Evolutionary conservation across 2,888 invertebrate genomes (phyloP).

Genomic region (Callosobruchus maculatus): DNA sequence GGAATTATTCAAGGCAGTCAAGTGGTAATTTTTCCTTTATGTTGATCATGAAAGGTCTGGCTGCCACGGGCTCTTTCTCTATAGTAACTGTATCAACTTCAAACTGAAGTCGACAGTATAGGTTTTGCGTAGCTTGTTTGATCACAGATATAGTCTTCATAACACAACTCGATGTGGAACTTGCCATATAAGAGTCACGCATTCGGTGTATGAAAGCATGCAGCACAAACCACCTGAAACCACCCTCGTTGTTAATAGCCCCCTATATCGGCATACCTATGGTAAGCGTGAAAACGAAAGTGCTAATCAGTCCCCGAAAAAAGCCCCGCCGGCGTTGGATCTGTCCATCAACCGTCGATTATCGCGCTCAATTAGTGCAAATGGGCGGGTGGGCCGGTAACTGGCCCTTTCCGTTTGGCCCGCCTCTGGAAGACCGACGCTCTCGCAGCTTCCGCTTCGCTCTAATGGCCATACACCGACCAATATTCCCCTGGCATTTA

Average conservation of each 20-base stretch:
- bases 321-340: background rate
- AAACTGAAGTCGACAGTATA: too few relatives aligned
- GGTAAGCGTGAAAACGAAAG: background rate
- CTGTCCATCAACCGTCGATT: background rate
- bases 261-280: background rate
- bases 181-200: too few relatives aligned
- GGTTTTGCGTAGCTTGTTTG: too few relatives aligned
- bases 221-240: background rate
- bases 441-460: background rate
- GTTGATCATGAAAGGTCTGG: too few relatives aligned
- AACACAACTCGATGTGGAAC: too few relatives aligned
- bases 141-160: too few relatives aligned
- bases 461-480: background rate
- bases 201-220: too few relatives aligned
- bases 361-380: background rate
- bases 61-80: too few relatives aligned
- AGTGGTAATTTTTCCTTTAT: too few relatives aligned
- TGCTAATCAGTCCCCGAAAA: background rate
- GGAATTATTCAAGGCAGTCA: too few relatives aligned
- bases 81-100: too few relatives aligned
- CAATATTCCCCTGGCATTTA: background rate
- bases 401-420: background rate
- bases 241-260: background rate
- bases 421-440: background rate
- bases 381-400: background rate